Percentiles rank a stretch among this genome's conserved stretches.
Conservation (phyloP, 1,140 invertebrate genomes). For the Conopomorpha cramerella region DNA sequence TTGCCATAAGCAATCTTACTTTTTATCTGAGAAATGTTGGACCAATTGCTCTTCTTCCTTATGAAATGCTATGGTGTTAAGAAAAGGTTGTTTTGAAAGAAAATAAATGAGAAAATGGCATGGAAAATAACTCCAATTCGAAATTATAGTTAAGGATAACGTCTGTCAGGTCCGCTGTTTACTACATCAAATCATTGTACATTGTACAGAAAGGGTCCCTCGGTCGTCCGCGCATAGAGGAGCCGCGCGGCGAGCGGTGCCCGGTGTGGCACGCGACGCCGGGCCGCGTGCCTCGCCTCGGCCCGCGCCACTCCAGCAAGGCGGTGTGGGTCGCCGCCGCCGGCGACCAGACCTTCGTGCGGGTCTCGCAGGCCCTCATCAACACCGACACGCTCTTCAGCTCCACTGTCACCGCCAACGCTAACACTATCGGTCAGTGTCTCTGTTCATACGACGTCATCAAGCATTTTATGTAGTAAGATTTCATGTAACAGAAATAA, state of each 20-base stretch:
- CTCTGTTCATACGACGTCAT: neutral
- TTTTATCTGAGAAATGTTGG: no score
- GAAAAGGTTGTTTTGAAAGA: no score
- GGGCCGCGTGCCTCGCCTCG: slow-evolving; percentile 78
- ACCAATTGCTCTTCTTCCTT: no score
- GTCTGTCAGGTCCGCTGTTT: no score
- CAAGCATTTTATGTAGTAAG: no score
- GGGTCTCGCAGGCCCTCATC: slow-evolving; percentile 90
- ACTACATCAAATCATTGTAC: no score
- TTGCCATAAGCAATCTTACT: no score
- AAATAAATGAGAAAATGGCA: no score
- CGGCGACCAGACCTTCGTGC: slow-evolving; percentile 93
- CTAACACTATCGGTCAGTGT: slow-evolving; percentile 76
- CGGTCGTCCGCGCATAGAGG: slow-evolving; percentile 64
- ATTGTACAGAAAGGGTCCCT: slow-evolving; percentile 92
- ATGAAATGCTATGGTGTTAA: no score
- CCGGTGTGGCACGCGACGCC: slow-evolving; percentile 80
- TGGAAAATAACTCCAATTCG: no score
- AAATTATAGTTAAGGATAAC: no score
- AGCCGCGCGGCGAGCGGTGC: slow-evolving; percentile 19
- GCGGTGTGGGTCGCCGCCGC: slow-evolving; percentile 94
- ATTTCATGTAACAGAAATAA: no score
- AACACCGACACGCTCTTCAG: slow-evolving; percentile 85
- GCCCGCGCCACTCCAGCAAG: slow-evolving; percentile 75
- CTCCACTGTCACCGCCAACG: slow-evolving; percentile 88